phyloP scores from a whole-genome alignment of 2,113 vertebrate species.

The Callorhinus ursinus region DNA sequence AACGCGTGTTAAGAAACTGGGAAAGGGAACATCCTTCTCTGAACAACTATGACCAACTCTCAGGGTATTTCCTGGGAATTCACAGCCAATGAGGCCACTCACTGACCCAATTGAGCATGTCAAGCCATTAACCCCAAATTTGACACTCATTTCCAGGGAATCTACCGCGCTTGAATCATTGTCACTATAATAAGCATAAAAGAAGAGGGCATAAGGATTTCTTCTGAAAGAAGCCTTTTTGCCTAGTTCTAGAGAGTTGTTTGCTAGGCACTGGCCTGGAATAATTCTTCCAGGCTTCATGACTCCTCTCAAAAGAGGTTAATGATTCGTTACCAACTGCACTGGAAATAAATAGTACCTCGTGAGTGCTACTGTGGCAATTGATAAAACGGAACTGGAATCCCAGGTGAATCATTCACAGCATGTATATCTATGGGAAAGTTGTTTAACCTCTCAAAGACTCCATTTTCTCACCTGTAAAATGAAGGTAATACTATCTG shows the following conservation, averaged over 20 bases:
- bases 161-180: background rate
- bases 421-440: background rate
- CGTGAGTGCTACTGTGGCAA: background rate
- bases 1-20: background rate
- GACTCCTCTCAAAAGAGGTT: background rate
- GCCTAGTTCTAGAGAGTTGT: background rate
- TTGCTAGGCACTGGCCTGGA: background rate
- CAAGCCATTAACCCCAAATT: background rate
- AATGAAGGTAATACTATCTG: background rate
- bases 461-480: background rate
- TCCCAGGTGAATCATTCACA: background rate
- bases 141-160: slow-evolving; percentile 68
- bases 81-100: background rate
- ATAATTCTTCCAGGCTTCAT: background rate
- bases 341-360: fast-evolving
- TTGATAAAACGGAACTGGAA: background rate
- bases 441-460: background rate
- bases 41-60: background rate
- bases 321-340: background rate
- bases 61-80: slow-evolving; percentile 59
- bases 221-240: background rate
- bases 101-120: background rate
- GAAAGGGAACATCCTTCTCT: background rate
- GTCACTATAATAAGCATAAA: background rate
- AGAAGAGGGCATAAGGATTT: background rate